phyloP scores from a whole-genome alignment of 2,113 vertebrate species.

The Leptobrachium ailaonicum region DNA sequence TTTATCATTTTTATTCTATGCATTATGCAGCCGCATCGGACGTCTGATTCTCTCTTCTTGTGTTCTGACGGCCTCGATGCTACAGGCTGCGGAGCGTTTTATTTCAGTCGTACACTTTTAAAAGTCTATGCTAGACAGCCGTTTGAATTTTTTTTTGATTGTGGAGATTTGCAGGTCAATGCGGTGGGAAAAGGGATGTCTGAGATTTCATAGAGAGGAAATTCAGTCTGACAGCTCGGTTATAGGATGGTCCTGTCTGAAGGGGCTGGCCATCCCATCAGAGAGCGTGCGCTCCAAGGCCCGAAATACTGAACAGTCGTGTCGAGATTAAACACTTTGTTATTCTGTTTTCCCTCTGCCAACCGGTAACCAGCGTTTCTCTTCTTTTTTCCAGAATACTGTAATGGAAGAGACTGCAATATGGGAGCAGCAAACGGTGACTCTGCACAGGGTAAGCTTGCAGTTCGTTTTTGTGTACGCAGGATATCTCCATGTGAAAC shows the following conservation, averaged over 20 bases:
- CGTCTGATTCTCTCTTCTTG: too few relatives aligned
- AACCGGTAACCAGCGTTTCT: background rate
- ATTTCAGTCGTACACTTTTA: background rate
- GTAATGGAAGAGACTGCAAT: constrained; percentile 99
- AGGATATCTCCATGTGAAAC: constrained; percentile 78
- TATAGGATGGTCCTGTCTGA: background rate
- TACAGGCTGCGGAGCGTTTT: background rate
- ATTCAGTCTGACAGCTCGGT: background rate
- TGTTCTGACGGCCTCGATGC: too few relatives aligned
- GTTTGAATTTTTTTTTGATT: background rate
- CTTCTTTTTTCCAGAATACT: constrained; percentile 79
- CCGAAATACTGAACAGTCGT: background rate
- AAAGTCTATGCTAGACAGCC: background rate
- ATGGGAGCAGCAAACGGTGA: constrained; percentile 99
- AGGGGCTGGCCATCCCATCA: background rate
- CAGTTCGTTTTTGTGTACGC: constrained; percentile 57
- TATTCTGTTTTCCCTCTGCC: background rate
- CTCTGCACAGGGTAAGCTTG: constrained; percentile 93
- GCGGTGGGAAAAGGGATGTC: background rate
- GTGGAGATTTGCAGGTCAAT: background rate
- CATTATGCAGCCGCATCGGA: too few relatives aligned
- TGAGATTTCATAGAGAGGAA: background rate
- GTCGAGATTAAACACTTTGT: background rate
- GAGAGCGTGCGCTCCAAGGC: too few relatives aligned
- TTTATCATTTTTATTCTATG: too few relatives aligned